Conservation (phyloP, 2,113 vertebrate genomes). For the Vimba vimba region DNA sequence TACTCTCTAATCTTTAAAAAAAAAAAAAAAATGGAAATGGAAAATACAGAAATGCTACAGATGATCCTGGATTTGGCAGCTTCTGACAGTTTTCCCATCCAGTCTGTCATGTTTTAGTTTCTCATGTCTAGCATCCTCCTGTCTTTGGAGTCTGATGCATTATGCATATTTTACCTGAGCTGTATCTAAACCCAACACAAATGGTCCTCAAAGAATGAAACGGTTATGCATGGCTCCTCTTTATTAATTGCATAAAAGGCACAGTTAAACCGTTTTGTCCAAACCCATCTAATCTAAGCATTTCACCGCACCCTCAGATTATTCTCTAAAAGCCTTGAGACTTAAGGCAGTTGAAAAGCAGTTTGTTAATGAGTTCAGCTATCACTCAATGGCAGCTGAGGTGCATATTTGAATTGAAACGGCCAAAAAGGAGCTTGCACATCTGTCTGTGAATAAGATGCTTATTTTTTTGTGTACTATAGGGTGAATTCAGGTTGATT, state of each 20-base stretch:
- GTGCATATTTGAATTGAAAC: not conserved
- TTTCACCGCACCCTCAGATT: not conserved
- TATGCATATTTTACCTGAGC: conserved; percentile 28
- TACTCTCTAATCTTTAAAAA: not conserved
- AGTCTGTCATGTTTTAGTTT: conserved; percentile 27
- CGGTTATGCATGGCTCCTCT: not conserved
- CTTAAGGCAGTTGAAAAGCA: not conserved
- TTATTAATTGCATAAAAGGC: conserved; percentile 36
- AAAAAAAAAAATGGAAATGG: not conserved
- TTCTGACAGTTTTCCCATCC: conserved; percentile 28
- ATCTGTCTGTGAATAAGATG: not conserved
- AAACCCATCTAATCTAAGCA: not conserved
- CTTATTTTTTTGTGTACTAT: not conserved
- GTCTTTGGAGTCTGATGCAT: not conserved
- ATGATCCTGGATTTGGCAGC: conserved; percentile 23
- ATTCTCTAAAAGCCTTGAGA: conserved; percentile 7
- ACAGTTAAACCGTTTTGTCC: not conserved
- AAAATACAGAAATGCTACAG: not conserved
- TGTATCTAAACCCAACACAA: conserved; percentile 17
- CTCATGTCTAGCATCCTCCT: conserved; percentile 16
- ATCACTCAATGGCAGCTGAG: conserved; percentile 2
- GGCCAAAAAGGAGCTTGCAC: not conserved
- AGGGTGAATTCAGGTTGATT: not conserved
- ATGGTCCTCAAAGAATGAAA: conserved; percentile 2
- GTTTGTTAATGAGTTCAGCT: not conserved